These are phyloP conservation scores for Rhopalosiphum maidis DNA, from an alignment of 1,140 invertebrate genomes.

Conservation along the genomic window DNA sequence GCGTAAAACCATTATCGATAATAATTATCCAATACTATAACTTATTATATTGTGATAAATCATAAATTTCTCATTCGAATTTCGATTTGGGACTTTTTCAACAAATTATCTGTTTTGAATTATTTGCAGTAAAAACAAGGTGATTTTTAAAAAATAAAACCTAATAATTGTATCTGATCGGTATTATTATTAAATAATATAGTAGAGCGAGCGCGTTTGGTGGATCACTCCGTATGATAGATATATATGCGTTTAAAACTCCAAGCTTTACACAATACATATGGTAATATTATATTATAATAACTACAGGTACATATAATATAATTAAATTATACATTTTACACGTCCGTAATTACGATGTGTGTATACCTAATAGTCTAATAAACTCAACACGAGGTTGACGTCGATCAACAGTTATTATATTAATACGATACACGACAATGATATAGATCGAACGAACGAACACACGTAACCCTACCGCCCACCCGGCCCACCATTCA, in stretches of 20 bases:
- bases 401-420: constrained; percentile 9
- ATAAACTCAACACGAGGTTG: neutral
- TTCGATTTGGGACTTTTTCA: neutral
- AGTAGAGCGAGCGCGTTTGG: neutral
- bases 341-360: neutral
- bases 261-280: constrained; percentile 1
- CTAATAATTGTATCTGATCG: neutral
- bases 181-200: neutral
- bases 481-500: neutral
- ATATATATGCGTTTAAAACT: neutral
- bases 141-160: too few relatives aligned
- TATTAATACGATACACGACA: neutral
- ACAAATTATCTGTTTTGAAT: neutral
- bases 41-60: too few relatives aligned
- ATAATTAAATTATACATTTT: neutral
- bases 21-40: too few relatives aligned
- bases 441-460: neutral
- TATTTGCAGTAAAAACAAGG: neutral
- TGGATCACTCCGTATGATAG: neutral
- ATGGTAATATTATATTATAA: neutral
- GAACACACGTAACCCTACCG: neutral
- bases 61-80: neutral
- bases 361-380: neutral
- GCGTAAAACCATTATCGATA: too few relatives aligned
- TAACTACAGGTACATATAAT: too few relatives aligned